Conservation (phyloP, 2,888 invertebrate genomes). For the Coremacera marginata region DNA sequence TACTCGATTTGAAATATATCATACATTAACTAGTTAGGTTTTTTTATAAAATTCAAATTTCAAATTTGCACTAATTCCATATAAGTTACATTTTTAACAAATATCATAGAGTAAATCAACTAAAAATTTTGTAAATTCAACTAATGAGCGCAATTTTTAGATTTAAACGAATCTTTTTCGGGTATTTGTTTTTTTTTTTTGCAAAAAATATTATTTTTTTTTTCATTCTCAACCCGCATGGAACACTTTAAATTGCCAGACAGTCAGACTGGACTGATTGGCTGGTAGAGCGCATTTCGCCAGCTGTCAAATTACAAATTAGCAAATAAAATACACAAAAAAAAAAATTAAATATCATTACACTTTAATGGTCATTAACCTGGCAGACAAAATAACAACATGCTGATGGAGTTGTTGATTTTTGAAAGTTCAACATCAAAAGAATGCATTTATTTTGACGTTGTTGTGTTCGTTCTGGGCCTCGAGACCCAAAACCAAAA, state of each 20-base stretch:
- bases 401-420: background rate
- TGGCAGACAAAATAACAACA: background rate
- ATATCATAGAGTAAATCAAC: no score
- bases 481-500: no score
- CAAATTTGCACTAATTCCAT: no score
- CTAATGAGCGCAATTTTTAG: no score
- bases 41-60: no score
- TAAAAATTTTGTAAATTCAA: no score
- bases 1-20: no score
- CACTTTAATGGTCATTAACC: conserved; percentile 29
- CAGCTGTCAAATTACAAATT: conserved; percentile 22
- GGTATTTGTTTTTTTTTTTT: background rate
- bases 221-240: background rate
- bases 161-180: background rate
- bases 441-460: no score
- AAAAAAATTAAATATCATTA: background rate
- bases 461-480: no score
- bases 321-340: background rate
- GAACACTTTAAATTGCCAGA: background rate
- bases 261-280: background rate
- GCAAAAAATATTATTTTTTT: background rate
- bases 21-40: no score
- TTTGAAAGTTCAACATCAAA: background rate
- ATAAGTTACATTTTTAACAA: no score
- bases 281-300: background rate